These are phyloP conservation scores for Nematostella vectensis DNA, from an alignment of 92 coral and sea anemone genomes.

Conservation along the genomic window DNA sequence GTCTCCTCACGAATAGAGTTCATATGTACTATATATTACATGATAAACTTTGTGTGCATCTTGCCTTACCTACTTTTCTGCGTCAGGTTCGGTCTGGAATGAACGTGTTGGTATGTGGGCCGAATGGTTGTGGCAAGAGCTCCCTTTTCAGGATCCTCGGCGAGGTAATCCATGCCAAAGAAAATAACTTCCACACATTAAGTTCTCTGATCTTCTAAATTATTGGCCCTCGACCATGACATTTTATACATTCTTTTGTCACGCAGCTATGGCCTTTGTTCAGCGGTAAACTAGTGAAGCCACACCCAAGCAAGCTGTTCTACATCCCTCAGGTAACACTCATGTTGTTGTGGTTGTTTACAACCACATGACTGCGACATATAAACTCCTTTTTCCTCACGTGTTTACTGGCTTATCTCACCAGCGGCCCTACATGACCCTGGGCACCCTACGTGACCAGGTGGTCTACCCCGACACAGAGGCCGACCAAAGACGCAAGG, in stretches of 20 bases:
- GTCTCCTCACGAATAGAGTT: not conserved
- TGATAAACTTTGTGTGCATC: no score
- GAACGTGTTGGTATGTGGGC: slow-evolving; percentile 98
- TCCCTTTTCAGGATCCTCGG: slow-evolving; percentile 92
- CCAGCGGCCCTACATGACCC: slow-evolving; percentile 95
- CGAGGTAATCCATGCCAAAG: slow-evolving; percentile 54
- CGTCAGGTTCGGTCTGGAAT: slow-evolving; percentile 96
- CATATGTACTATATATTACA: no score
- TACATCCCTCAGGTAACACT: slow-evolving; percentile 91
- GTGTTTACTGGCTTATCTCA: not conserved
- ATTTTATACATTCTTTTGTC: no score
- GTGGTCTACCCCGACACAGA: slow-evolving; percentile 89
- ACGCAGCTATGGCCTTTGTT: slow-evolving; percentile 88
- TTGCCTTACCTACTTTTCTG: no score
- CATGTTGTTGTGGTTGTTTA: no score
- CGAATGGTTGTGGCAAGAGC: slow-evolving; percentile 97
- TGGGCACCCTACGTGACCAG: slow-evolving; percentile 92
- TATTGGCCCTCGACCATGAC: no score
- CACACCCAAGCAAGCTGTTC: slow-evolving; percentile 84
- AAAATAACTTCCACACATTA: no score
- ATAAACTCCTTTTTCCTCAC: not conserved
- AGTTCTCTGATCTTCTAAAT: no score
- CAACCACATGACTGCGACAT: no score
- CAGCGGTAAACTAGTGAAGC: slow-evolving; percentile 88
- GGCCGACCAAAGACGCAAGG: slow-evolving; percentile 69